phyloP scores from a whole-genome alignment of 2,113 vertebrate genomes.

The Brienomyrus brachyistius region DNA sequence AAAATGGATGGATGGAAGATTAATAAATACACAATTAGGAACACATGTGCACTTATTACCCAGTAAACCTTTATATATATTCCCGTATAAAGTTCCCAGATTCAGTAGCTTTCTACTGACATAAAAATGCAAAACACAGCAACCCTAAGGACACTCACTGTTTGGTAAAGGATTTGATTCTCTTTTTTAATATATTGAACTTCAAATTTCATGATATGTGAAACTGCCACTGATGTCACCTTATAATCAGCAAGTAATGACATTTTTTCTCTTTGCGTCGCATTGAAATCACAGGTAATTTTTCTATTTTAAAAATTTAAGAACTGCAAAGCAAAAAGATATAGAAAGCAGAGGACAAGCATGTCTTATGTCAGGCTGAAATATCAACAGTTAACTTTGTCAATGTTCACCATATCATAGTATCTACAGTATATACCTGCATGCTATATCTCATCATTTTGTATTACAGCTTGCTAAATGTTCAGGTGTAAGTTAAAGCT shows the following conservation, averaged over 20 bases:
- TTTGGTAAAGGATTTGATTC: neutral
- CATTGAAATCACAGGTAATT: neutral
- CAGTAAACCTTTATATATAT: neutral
- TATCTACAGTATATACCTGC: neutral
- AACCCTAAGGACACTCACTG: neutral
- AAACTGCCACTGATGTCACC: neutral
- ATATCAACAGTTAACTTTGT: neutral
- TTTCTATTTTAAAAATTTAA: neutral
- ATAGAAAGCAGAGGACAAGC: neutral
- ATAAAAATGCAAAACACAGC: neutral
- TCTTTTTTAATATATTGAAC: neutral
- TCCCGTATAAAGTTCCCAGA: neutral
- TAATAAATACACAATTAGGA: neutral
- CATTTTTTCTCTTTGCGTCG: neutral
- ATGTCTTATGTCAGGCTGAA: neutral
- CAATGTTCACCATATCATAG: neutral
- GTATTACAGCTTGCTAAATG: no score
- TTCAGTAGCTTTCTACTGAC: neutral
- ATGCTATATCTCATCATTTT: no score
- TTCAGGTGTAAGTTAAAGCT: no score
- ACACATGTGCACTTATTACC: neutral
- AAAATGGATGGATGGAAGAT: no score
- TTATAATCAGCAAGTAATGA: neutral
- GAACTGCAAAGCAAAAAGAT: neutral
- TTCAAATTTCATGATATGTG: neutral